Conservation (phyloP, 2,797 vertebrate genomes). For the Acestrorhynchus altus region DNA sequence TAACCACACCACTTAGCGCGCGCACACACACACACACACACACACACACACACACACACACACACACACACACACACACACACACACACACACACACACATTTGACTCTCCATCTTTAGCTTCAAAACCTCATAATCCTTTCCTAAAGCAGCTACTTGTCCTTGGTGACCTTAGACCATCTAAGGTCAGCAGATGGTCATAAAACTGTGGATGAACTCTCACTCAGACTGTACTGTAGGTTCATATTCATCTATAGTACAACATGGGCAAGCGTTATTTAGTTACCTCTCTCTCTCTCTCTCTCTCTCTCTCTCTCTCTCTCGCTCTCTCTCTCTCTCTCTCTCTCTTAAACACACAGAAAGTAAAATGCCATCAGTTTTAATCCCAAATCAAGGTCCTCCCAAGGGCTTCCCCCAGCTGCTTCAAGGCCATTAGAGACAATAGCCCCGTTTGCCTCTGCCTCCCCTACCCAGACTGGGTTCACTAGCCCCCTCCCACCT, state of each 20-base stretch:
- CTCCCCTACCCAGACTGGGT: background rate
- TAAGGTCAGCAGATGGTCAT: background rate
- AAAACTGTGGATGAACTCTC: background rate
- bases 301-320: background rate
- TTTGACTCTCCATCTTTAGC: background rate
- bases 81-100: background rate
- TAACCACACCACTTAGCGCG: background rate
- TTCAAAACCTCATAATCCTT: background rate
- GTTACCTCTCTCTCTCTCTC: background rate
- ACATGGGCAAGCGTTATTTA: background rate
- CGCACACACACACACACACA: background rate
- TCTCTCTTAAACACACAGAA: background rate
- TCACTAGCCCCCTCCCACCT: constrained; percentile 67
- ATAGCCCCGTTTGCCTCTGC: constrained; percentile 48
- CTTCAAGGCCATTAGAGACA: constrained; percentile 52
- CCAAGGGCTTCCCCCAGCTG: constrained; percentile 48
- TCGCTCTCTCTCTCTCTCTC: background rate
- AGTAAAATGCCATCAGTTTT: constrained; percentile 50
- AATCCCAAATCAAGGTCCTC: constrained; percentile 60
- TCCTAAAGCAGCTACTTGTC: background rate
- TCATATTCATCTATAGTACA: background rate
- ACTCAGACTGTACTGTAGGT: background rate
- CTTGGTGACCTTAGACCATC: background rate
- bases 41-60: background rate
- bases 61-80: background rate